Evolutionary conservation across 2,888 invertebrate genomes (phyloP).

Genomic region (Elgonia sp.): DNA sequence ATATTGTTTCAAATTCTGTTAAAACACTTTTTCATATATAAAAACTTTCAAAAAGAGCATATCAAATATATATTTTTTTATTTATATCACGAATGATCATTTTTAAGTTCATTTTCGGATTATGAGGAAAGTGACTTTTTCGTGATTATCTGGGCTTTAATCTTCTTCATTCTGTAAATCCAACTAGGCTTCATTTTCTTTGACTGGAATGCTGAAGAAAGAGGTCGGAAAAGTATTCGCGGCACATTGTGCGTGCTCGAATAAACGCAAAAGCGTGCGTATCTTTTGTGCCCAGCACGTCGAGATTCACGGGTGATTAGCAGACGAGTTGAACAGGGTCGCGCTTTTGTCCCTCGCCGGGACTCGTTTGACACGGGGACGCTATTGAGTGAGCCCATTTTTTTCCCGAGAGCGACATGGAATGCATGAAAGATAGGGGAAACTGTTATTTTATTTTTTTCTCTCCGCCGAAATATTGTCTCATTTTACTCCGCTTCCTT

Average conservation of each 20-base stretch:
- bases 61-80: not conserved
- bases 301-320: constrained; percentile 75
- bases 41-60: no score
- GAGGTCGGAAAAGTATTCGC: constrained; percentile 58
- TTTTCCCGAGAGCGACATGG: constrained; percentile 63
- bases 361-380: constrained; percentile 68
- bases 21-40: no score
- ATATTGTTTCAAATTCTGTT: no score
- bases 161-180: constrained; percentile 52
- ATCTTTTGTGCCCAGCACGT: constrained; percentile 72
- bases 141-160: constrained; percentile 55
- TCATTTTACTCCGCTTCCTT: constrained; percentile 70
- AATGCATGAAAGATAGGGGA: constrained; percentile 71
- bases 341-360: constrained; percentile 72
- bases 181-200: constrained; percentile 64
- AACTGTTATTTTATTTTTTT: constrained; percentile 68
- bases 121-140: constrained; percentile 49
- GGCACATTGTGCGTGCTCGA: constrained; percentile 72
- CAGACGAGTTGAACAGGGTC: constrained; percentile 72
- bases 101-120: constrained; percentile 34
- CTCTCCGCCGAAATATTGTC: constrained; percentile 69
- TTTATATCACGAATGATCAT: constrained; percentile 19
- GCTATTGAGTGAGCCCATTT: constrained; percentile 66
- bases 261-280: constrained; percentile 71
- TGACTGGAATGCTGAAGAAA: constrained; percentile 40